These are phyloP conservation scores for Drosophila setosimentum DNA, from an alignment of 2,888 invertebrate genomes.

Conservation along the genomic window DNA sequence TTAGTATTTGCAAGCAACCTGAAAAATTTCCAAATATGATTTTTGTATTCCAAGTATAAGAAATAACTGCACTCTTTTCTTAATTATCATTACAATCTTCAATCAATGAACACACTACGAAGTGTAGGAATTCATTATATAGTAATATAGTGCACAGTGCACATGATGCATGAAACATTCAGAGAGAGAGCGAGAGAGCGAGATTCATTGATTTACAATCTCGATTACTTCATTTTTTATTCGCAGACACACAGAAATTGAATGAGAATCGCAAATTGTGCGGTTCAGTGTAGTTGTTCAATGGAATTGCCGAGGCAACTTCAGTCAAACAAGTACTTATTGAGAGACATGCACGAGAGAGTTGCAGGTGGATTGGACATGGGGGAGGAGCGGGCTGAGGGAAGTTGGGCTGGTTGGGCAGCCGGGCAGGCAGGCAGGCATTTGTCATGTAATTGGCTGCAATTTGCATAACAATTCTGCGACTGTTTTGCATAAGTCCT, in stretches of 20 bases:
- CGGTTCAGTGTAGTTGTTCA: slow-evolving; percentile 60
- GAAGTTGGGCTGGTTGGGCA: slow-evolving; percentile 2
- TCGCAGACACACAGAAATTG: slow-evolving; percentile 12
- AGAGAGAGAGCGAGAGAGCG: not conserved
- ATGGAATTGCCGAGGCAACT: slow-evolving; percentile 40
- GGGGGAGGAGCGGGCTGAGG: not conserved
- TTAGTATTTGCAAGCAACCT: not conserved
- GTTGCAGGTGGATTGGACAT: not conserved
- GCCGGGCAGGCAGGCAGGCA: slow-evolving; percentile 68
- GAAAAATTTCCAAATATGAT: not conserved
- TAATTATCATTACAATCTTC: not conserved
- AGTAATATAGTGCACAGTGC: too few relatives aligned
- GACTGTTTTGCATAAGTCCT: slow-evolving; percentile 79
- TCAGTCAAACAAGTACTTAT: slow-evolving; percentile 18
- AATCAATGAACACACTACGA: not conserved
- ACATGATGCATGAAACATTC: not conserved
- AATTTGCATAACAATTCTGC: slow-evolving; percentile 82
- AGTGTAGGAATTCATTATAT: too few relatives aligned
- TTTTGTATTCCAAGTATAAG: too few relatives aligned
- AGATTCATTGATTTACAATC: not conserved
- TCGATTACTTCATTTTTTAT: not conserved
- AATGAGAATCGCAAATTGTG: slow-evolving; percentile 48
- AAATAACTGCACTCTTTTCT: not conserved
- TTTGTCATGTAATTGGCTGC: slow-evolving; percentile 79
- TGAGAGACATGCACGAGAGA: slow-evolving; percentile 11